These are phyloP conservation scores for Bombus impatiens DNA, from an alignment of 1,140 invertebrate species.

Conservation along the genomic window DNA sequence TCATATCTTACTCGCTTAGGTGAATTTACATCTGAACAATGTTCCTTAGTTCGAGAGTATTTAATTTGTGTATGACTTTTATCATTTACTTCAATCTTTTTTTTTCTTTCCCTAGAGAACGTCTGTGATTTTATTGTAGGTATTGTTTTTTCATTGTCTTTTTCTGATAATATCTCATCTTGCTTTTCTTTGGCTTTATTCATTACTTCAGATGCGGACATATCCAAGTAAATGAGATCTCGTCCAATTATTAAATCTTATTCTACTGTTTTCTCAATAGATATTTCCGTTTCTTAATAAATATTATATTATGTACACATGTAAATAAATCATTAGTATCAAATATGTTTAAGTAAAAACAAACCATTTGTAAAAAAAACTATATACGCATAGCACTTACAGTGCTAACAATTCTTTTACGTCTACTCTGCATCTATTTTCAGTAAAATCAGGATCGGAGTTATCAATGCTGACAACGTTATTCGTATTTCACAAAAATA, in stretches of 20 bases:
- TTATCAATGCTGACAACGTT: conserved; percentile 21
- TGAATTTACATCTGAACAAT: neutral
- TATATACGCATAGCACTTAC: neutral
- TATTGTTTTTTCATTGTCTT: neutral
- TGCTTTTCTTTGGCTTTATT: conserved; percentile 27
- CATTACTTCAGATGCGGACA: conserved; percentile 46
- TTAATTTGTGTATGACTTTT: neutral
- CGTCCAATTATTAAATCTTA: neutral
- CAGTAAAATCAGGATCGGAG: neutral
- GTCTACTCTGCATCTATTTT: neutral
- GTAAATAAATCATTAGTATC: conserved; percentile 11
- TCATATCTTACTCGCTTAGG: conserved; percentile 35
- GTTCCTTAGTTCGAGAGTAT: neutral
- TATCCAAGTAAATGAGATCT: conserved; percentile 16
- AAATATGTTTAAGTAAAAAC: conserved; percentile 15
- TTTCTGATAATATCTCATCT: neutral
- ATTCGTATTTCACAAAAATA: conserved; percentile 16
- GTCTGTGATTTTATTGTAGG: neutral
- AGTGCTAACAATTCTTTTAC: neutral
- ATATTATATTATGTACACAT: neutral
- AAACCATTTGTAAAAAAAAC: conserved; percentile 3
- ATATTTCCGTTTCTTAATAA: neutral
- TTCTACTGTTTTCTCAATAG: neutral
- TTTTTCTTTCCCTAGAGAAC: neutral
- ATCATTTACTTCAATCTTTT: neutral